Evolutionary conservation across 1,140 invertebrate species (phyloP).

Genomic region (Geopemphigus sp.): DNA sequence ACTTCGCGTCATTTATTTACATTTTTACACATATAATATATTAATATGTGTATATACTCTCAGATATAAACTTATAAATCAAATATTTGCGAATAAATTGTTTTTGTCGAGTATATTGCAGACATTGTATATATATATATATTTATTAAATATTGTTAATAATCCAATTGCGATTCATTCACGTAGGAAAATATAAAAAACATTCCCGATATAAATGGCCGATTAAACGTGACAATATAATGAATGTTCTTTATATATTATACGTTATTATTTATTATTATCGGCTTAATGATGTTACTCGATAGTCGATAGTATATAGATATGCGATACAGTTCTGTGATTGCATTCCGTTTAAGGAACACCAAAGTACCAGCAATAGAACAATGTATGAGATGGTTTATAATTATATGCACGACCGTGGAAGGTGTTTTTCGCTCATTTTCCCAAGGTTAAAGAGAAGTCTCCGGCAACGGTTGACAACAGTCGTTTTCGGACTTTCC

Average conservation of each 20-base stretch:
- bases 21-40: too few species aligned
- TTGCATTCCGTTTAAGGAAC: slow-evolving; percentile 18
- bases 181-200: not conserved
- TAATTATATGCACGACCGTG: slow-evolving; percentile 31
- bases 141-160: slow-evolving; percentile 2
- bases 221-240: not conserved
- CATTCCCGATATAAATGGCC: not conserved
- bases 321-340: slow-evolving; percentile 10
- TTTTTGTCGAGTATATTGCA: too few species aligned
- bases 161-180: not conserved
- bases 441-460: slow-evolving; percentile 28
- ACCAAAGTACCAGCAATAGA: not conserved
- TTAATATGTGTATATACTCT: too few species aligned
- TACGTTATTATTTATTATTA: slow-evolving; percentile 1
- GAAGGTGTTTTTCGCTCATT: slow-evolving; percentile 40
- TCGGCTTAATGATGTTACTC: not conserved
- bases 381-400: slow-evolving; percentile 18
- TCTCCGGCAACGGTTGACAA: not conserved
- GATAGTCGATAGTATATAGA: not conserved
- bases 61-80: too few species aligned
- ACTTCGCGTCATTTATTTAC: too few species aligned
- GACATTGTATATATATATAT: too few species aligned
- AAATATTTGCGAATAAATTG: not conserved
- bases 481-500: slow-evolving; percentile 41
- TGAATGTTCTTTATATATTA: not conserved